A percentile compares a stretch with the other conserved stretches of the same genome.
These are phyloP conservation scores for Aplysia californica DNA, from an alignment of 1,140 invertebrate species.

Conservation along the genomic window DNA sequence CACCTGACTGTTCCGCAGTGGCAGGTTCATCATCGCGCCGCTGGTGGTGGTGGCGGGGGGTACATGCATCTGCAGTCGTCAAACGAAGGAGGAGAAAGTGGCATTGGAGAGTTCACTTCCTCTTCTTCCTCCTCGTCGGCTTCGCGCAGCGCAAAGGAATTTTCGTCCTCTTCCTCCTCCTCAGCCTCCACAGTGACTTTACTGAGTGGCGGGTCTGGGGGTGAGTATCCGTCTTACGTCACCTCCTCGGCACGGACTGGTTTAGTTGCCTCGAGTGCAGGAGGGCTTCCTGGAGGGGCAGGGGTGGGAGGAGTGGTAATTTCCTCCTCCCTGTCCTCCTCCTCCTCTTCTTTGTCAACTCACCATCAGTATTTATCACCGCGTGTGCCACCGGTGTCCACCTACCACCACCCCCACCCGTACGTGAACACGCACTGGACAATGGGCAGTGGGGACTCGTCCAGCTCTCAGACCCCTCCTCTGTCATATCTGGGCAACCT, in stretches of 20 bases:
- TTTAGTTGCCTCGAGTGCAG: too few relatives aligned
- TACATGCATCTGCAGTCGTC: too few relatives aligned
- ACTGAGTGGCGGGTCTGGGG: too few relatives aligned
- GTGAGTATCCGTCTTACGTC: background rate
- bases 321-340: conserved; percentile 4
- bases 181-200: background rate
- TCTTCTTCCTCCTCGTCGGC: background rate
- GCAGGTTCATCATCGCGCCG: background rate
- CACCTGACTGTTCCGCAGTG: conserved; percentile 25
- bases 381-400: conserved; percentile 27
- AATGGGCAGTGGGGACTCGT: conserved; percentile 2
- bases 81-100: too few relatives aligned
- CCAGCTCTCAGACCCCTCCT: conserved; percentile 1
- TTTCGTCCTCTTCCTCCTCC: background rate
- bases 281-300: background rate
- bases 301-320: background rate
- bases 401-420: conserved; percentile 35
- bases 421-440: conserved; percentile 35
- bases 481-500: conserved; percentile 34
- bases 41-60: too few relatives aligned
- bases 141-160: background rate
- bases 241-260: background rate
- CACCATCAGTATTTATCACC: conserved; percentile 24
- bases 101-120: too few relatives aligned
- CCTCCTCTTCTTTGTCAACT: background rate